Base-by-base conservation (phyloP, 23 tunicate genomes). In the Trididemnum nubilum region DNA sequence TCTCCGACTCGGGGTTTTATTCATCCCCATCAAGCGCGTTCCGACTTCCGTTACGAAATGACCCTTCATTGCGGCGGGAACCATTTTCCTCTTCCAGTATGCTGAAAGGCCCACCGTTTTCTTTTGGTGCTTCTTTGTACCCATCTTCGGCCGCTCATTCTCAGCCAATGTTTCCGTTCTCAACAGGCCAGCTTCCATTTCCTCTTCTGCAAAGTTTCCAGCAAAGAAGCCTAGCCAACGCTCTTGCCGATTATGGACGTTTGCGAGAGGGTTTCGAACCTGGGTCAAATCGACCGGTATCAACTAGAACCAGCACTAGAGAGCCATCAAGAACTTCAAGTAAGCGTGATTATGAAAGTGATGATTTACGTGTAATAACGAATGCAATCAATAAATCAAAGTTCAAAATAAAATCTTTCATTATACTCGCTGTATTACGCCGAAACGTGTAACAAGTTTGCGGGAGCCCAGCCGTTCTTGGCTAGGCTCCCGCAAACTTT, bases 261-360 rank as follows among this genome's bases (percentile, higher is more conserved):
- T 25, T 51, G 3, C 25, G 33, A 33, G 76, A 65, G 28, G 39
- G 49, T 4, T 51, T 23, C n/a, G 84, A 65, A 28, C 76, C 27
- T 26, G 67, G 69, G 28, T 24, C 57, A 28, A 24, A 22, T n/a
- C 79, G 79, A 23, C 82, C 69, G 7, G 57, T 65, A 9, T 80
- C 84, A 9, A 54, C 76, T 4, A 34, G 84, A 35, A 80, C 76
- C 27, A 80, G 76, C 54, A 80, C 84, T 5, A 24, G 84, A 23
- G 84, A 80, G 7, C 54, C 51, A 2, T 52, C 76, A n/a, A 33
- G 34, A 73, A 38, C 79, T 2, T 24, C 60, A 49, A 59, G 79
- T 73, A 73, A 9, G 38, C n/a, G n/a, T n/a, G n/a, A n/a, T n/a
- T n/a, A n/a, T n/a, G n/a, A n/a, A n/a, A n/a, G n/a, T n/a, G n/a